phyloP scores from a whole-genome alignment of 2,797 vertebrate genomes.

The Cygnus olor region DNA sequence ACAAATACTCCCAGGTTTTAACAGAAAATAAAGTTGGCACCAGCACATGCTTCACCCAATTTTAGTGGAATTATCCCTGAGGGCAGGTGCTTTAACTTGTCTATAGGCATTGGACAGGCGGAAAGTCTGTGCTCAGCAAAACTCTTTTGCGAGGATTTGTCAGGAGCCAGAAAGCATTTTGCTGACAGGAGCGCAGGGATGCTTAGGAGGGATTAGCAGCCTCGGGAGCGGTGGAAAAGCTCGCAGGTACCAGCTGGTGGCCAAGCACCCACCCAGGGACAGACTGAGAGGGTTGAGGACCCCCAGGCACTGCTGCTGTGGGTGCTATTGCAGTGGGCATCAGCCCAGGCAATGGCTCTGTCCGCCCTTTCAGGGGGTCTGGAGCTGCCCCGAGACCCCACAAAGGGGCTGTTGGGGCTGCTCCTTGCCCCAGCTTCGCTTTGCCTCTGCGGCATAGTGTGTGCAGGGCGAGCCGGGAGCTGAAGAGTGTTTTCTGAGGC shows the following conservation, averaged over 20 bases:
- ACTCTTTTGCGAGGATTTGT: conserved; percentile 69
- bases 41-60: neutral
- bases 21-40: conserved; percentile 39
- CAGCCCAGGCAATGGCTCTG: neutral
- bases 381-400: accelerated
- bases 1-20: conserved; percentile 41
- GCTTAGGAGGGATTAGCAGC: conserved; percentile 67
- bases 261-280: neutral
- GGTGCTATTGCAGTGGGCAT: accelerated
- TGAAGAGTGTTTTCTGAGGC: conserved; percentile 31
- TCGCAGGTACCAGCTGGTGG: neutral
- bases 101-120: conserved; percentile 22
- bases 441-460: neutral
- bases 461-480: neutral
- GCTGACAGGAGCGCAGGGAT: conserved; percentile 51
- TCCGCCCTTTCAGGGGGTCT: accelerated
- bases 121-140: conserved; percentile 66
- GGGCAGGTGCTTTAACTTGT: conserved; percentile 67
- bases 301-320: accelerated
- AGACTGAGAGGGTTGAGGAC: accelerated
- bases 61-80: conserved; percentile 54
- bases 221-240: neutral
- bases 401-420: accelerated
- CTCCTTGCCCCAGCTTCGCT: neutral
- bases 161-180: conserved; percentile 47